Base-by-base conservation (phyloP, 2,797 vertebrate species). In the Gymnopithys bicolor region DNA sequence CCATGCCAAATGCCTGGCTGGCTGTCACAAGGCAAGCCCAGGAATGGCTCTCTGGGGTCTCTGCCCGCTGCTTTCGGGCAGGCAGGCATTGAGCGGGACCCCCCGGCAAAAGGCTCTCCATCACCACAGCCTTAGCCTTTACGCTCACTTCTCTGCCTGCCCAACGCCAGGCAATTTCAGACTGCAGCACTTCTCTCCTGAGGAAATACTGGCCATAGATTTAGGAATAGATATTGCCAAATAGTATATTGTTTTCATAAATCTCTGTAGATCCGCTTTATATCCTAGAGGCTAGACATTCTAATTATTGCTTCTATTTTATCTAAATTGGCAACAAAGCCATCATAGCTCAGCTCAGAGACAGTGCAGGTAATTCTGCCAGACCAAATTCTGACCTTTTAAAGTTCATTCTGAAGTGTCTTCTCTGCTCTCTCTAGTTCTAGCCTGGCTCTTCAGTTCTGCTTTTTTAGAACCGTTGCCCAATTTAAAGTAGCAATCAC, bases 261-360 rank as follows among this genome's bases (percentile, higher is more conserved):
- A 96, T 97, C 94, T 96, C 94, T 9, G 73, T 88, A 94, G 95
- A 94, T 93, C 87, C 0, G 32, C 92, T 96, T 88, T 94, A 95
- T 95, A 96, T 96, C 94, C 92, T 95, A 67, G 82, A 88, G 94
- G 84, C 92, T 91, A 92, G 95, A 96, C 96, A 95, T 95, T 96
- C 95, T 96, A 96, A 95, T 95, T 96, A 95, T 96, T 96, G 94
- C 95, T 95, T 96, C 95, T 96, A 81, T 96, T 97, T 96, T 97
- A 95, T 96, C 94, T 97, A 95, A 97, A 97, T 96, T 96, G 95
- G 94, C 94, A 97, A 95, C 94, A 92, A 94, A 96, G 82, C 94
- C 79, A 78, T 97, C 48, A 28, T 59, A 89, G 87, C 96, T 97
- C 94, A 88, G 93, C 95, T 96, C 87, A 55, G 73, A 96, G 94